Base-by-base conservation (phyloP, 2,888 invertebrate genomes). In the Diaperis boleti region DNA sequence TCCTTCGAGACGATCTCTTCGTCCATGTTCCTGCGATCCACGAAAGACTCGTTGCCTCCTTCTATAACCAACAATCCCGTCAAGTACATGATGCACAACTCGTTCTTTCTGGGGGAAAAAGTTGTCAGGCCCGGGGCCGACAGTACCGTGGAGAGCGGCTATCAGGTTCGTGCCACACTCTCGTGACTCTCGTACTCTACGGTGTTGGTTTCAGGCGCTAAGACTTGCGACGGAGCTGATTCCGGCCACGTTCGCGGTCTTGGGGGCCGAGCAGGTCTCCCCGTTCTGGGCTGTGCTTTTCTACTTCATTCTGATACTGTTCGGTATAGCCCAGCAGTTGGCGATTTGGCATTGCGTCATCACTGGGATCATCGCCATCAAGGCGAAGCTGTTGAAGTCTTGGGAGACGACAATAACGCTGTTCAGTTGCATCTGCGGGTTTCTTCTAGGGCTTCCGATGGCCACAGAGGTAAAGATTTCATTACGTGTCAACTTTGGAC, bases 301-400 rank as follows among this genome's bases (percentile, higher is more conserved):
- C 76, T 95, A 93, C 81, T 90, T 92, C 76, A 89, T 90, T 69
- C 85, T 95, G 61, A 92, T 95, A 67, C 84, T 93, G 74, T 94
- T 96, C 76, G 95, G 95, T 1, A 86, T 96, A 61, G 93, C 92
- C 2, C 95, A 95, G 73, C 91, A 95, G 82, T 83, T 95, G 70
- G 94, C 94, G 0, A 90, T 95, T 76, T 95, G 95, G 95, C 94
- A 95, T 77, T 93, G 93, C 75, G 92, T 95, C 52, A 91, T 95
- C 64, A 90, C 92, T 13, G 93, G 94, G 1, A 86, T 95, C 49
- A 88, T 94, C 87, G 86, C 93, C 33, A 85, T 94, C 78, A 88
- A 92, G 81, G 82, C 89, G n/a, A 84, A 87, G 76, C 85, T 87
- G 65, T 80, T 95, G 68, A 87, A 88, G 71, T 85, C 89, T 0